Percentiles rank a stretch among this genome's conserved stretches.
phyloP scores from a whole-genome alignment of 2,797 vertebrate genomes.

The Rachycentron canadum region DNA sequence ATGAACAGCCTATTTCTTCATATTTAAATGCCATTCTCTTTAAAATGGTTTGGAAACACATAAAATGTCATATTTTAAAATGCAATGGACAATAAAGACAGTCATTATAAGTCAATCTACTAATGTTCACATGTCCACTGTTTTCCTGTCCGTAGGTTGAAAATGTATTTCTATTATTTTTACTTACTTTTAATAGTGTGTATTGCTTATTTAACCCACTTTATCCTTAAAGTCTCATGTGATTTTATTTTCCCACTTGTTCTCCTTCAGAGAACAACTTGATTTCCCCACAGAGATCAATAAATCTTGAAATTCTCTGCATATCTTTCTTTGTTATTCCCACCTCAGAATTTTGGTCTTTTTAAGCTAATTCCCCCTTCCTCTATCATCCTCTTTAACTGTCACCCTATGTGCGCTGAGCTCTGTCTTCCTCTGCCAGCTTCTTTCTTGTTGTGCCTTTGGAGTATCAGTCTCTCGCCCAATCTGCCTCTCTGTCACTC shows the following conservation, averaged over 20 bases:
- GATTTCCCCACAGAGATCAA: slow-evolving; percentile 16
- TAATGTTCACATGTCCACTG: not conserved
- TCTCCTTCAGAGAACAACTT: not conserved
- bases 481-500: slow-evolving; percentile 58
- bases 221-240: not conserved
- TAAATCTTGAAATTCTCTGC: not conserved
- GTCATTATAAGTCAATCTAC: not conserved
- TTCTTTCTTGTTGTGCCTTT: slow-evolving; percentile 13
- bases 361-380: not conserved
- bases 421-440: slow-evolving; percentile 2
- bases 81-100: not conserved
- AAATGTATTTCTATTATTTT: not conserved
- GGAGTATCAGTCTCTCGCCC: slow-evolving; percentile 38
- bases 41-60: too few relatives aligned
- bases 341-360: not conserved
- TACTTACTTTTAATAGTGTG: not conserved
- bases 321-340: not conserved
- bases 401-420: slow-evolving; percentile 9
- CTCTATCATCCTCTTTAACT: not conserved
- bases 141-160: not conserved
- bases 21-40: too few relatives aligned
- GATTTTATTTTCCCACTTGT: not conserved
- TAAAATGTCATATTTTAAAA: not conserved
- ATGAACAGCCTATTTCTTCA: not conserved
- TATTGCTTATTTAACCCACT: not conserved